These are phyloP conservation scores for Diplosoma virens DNA, from an alignment of 23 tunicate genomes.

Conservation along the genomic window DNA sequence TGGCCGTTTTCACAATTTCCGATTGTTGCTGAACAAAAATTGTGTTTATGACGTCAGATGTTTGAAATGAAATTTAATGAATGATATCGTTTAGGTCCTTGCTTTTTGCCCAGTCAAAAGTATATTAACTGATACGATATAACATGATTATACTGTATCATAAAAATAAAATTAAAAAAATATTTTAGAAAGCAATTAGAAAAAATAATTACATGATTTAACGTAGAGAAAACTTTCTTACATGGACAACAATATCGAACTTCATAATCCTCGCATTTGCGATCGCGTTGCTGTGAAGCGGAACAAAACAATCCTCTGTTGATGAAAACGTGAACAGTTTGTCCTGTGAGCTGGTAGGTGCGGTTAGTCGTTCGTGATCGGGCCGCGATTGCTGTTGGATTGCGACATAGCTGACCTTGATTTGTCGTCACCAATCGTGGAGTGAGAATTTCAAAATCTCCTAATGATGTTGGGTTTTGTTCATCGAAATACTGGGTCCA, in stretches of 20 bases:
- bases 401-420: slow-evolving; percentile 21
- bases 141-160: no score
- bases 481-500: slow-evolving; percentile 34
- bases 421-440: neutral
- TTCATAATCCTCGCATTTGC: slow-evolving; percentile 57
- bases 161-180: no score
- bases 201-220: no score
- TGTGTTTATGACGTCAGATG: no score
- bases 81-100: no score
- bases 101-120: no score
- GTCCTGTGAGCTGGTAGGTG: slow-evolving; percentile 4
- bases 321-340: slow-evolving; percentile 3
- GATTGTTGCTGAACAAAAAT: slow-evolving; percentile 5
- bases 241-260: slow-evolving; percentile 71
- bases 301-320: slow-evolving; percentile 5
- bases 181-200: no score
- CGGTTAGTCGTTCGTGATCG: neutral
- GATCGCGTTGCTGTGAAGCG: neutral
- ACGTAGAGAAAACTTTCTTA: no score
- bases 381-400: slow-evolving; percentile 43
- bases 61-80: no score
- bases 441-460: slow-evolving; percentile 39
- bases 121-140: no score
- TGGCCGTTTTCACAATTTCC: slow-evolving; percentile 15
- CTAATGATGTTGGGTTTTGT: neutral